A percentile compares a stretch with the other conserved stretches of the same genome.
These are phyloP conservation scores for Hoplodrina ambigua DNA, from an alignment of 2,888 invertebrate species.

Conservation along the genomic window DNA sequence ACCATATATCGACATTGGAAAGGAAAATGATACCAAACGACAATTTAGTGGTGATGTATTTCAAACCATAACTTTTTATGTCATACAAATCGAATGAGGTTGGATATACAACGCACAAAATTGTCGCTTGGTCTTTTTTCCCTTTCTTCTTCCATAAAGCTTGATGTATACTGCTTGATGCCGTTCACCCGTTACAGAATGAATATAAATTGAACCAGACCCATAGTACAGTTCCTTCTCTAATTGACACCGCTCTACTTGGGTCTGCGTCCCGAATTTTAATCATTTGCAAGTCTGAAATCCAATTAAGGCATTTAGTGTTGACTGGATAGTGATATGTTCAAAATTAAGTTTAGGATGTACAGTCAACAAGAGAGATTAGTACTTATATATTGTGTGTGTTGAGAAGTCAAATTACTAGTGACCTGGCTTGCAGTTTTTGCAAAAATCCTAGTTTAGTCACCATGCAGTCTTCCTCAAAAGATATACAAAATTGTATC, in stretches of 20 bases:
- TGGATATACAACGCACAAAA: no score
- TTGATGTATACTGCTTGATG: neutral
- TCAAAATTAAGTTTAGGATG: conserved; percentile 10
- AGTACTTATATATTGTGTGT: neutral
- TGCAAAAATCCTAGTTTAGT: no score
- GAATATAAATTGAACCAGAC: conserved; percentile 28
- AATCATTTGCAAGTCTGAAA: conserved; percentile 44
- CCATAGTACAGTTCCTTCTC: conserved; percentile 24
- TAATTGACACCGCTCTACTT: conserved; percentile 41
- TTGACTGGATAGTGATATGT: conserved; percentile 28
- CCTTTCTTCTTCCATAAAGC: no score
- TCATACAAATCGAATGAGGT: no score
- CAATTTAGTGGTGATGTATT: no score
- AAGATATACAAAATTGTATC: no score
- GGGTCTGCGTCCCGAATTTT: conserved; percentile 39
- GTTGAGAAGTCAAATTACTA: neutral
- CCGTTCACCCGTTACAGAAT: conserved; percentile 5
- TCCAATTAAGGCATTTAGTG: conserved; percentile 38
- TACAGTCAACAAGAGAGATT: conserved; percentile 4
- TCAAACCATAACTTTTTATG: no score
- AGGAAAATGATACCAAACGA: no score
- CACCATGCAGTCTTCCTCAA: no score
- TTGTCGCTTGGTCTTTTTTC: no score
- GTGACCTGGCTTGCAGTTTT: no score
- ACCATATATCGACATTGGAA: neutral